Percentiles rank a stretch among this genome's conserved stretches.
Conservation (phyloP, 2,797 vertebrate genomes). For the Chelonia mydas region DNA sequence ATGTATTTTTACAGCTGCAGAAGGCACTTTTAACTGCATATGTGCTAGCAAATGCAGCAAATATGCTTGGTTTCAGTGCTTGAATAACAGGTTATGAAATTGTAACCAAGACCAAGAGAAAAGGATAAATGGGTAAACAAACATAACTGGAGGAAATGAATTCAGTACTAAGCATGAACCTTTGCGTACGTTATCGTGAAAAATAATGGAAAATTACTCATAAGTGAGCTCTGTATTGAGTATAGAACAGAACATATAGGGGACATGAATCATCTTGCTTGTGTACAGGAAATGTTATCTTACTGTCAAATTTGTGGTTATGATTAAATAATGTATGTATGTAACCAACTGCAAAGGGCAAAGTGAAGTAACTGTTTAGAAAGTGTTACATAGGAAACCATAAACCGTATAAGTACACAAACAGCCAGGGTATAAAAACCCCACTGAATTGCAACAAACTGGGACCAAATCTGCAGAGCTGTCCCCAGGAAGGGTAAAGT, state of each 20-base stretch:
- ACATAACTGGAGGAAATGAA: background rate
- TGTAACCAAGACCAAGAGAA: background rate
- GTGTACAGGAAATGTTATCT: background rate
- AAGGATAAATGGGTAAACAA: background rate
- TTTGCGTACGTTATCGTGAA: background rate
- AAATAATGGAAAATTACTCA: background rate
- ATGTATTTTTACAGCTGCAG: background rate
- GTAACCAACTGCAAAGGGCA: background rate
- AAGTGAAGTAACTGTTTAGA: background rate
- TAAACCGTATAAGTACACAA: background rate
- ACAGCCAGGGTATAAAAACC: background rate
- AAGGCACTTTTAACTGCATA: background rate
- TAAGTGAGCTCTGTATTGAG: background rate
- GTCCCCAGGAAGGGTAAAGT: background rate
- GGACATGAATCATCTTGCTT: background rate
- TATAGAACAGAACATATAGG: background rate
- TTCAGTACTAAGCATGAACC: background rate
- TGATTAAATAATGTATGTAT: background rate
- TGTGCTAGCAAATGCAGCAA: background rate
- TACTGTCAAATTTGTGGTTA: background rate
- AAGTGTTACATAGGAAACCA: background rate
- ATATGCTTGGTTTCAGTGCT: background rate
- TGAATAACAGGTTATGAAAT: background rate
- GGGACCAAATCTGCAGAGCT: background rate
- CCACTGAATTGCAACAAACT: background rate